A percentile compares a stretch with the other conserved stretches of the same genome.
These are phyloP conservation scores for Cotesia glomerata DNA, from an alignment of 1,140 invertebrate species.

Conservation along the genomic window DNA sequence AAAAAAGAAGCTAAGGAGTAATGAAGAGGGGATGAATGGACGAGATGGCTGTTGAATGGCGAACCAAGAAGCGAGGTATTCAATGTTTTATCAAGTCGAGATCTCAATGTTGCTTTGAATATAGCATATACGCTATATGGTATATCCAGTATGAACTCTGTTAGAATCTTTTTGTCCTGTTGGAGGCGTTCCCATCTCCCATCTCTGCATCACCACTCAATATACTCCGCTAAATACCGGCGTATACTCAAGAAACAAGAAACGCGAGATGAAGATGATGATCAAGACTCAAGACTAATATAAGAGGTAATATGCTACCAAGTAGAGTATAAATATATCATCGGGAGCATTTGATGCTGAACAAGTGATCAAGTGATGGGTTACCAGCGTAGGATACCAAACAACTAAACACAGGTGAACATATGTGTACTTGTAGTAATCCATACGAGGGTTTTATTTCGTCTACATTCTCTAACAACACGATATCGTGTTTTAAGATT, in stretches of 20 bases:
- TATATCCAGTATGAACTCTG: slow-evolving; percentile 49
- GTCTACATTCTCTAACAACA: neutral
- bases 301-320: no score
- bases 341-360: neutral
- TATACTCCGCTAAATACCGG: slow-evolving; percentile 15
- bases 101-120: slow-evolving; percentile 43
- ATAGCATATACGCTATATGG: no score
- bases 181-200: slow-evolving; percentile 28
- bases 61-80: slow-evolving; percentile 41
- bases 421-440: no score
- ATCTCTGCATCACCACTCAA: slow-evolving; percentile 19
- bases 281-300: neutral
- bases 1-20: neutral
- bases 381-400: neutral
- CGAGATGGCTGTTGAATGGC: slow-evolving; percentile 41
- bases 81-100: slow-evolving; percentile 56
- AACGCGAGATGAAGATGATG: slow-evolving; percentile 29
- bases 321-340: no score
- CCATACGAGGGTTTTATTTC: no score
- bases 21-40: slow-evolving; percentile 25
- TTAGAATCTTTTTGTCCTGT: slow-evolving; percentile 43
- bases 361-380: slow-evolving; percentile 17
- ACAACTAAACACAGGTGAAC: slow-evolving; percentile 51
- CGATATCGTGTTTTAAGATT: neutral
- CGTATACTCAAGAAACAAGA: slow-evolving; percentile 23